A percentile compares a stretch with the other conserved stretches of the same genome.
Evolutionary conservation across 2,888 invertebrate species (phyloP).

Genomic region (Phaedon cochleariae): DNA sequence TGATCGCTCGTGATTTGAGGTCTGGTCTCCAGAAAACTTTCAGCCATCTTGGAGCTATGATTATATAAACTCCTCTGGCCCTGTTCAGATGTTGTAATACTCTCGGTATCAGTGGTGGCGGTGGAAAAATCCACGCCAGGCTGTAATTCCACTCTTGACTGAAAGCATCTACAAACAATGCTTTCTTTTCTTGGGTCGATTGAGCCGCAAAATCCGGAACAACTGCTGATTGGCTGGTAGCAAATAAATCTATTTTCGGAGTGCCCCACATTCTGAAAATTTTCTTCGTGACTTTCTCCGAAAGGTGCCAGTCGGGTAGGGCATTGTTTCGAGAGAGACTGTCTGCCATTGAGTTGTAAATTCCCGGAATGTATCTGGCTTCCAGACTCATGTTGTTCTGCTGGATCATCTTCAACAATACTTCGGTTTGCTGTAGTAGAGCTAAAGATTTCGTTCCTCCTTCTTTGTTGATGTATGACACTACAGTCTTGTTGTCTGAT

Average conservation of each 20-base stretch:
- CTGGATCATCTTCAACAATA: neutral
- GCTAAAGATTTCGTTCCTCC: neutral
- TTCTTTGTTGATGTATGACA: neutral
- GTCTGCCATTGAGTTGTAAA: neutral
- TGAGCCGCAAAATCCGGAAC: slow-evolving; percentile 32
- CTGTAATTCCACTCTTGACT: slow-evolving; percentile 27
- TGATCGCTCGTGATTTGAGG: no score
- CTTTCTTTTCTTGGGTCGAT: slow-evolving; percentile 14
- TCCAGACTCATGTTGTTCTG: neutral
- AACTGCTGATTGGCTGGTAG: slow-evolving; percentile 30
- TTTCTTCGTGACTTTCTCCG: slow-evolving; percentile 3
- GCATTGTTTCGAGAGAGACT: neutral
- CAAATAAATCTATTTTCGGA: slow-evolving; percentile 38
- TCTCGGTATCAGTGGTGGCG: slow-evolving; percentile 46
- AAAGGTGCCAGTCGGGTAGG: slow-evolving; percentile 36
- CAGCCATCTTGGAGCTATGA: slow-evolving; percentile 44
- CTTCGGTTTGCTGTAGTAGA: neutral
- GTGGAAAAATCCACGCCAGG: slow-evolving; percentile 49
- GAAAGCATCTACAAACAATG: slow-evolving; percentile 32
- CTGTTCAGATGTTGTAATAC: slow-evolving; percentile 42
- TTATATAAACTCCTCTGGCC: slow-evolving; percentile 40
- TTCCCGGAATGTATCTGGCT: neutral
- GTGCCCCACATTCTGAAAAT: slow-evolving; percentile 38
- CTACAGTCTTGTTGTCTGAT: neutral
- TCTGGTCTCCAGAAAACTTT: slow-evolving; percentile 50